These are phyloP conservation scores for Tryphoninae sp. DNA, from an alignment of 2,888 invertebrate genomes.

Conservation along the genomic window DNA sequence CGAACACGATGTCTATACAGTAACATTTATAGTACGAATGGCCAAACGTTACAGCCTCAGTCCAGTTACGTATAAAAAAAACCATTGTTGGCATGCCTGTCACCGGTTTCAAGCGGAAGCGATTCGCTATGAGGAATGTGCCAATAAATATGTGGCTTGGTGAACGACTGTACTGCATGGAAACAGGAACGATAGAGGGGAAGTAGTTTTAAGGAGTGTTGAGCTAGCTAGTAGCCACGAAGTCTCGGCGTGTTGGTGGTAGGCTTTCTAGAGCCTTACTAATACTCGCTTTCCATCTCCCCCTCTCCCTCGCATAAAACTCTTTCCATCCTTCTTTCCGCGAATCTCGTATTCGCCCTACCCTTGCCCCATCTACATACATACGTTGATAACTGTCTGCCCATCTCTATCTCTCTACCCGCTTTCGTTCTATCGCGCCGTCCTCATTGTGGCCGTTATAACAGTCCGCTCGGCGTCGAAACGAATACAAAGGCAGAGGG, in stretches of 20 bases:
- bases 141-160: conserved; percentile 20
- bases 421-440: conserved; percentile 1
- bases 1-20: conserved; percentile 49
- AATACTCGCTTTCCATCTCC: conserved; percentile 43
- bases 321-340: conserved; percentile 34
- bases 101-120: conserved; percentile 23
- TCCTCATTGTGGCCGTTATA: conserved; percentile 41
- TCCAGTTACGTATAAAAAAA: conserved; percentile 10
- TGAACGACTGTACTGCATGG: background rate
- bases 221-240: background rate
- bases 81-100: conserved; percentile 30
- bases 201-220: conserved; percentile 1
- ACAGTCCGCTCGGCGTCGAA: conserved; percentile 57
- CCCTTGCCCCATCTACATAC: conserved; percentile 15
- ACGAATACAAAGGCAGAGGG: conserved; percentile 13
- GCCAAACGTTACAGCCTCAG: conserved; percentile 14
- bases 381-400: background rate
- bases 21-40: conserved; percentile 36
- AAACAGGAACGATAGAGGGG: background rate
- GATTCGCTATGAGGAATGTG: conserved; percentile 29
- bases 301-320: conserved; percentile 32
- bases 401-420: background rate
- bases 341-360: conserved; percentile 35
- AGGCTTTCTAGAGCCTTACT: conserved; percentile 46
- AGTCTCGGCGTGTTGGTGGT: conserved; percentile 10